Evolutionary conservation across 2,113 vertebrate species (phyloP), one percentile per base, ranked within the genome.

Genomic region (Plectropomus leopardus): DNA sequence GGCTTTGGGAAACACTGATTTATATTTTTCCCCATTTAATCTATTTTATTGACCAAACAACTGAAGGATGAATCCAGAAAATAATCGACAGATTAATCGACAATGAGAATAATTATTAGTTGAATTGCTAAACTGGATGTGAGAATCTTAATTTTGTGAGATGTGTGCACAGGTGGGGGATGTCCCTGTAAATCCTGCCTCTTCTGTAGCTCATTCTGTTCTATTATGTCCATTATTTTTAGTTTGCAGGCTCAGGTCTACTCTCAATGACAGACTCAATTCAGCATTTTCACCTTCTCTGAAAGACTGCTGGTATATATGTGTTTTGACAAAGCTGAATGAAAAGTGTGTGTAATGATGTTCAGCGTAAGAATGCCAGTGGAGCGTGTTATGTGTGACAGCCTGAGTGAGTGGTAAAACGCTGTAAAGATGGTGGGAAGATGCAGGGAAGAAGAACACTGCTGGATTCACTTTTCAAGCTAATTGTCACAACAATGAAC

Each of bases 301-400:
- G 26, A 73, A 10, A 61, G 32, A 26, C 73, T 59, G 17, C 19
- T 13, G 45, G 16, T 24, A 5, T 8, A 5, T 8, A 24, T 8
- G 4, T 58, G 24, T 59, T 19, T 69, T 67, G 42, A n/a, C 28
- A 63, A 76, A 57, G n/a, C 24, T 55, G 9, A 69, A 48, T 24
- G 26, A 70, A 44, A 50, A 50, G 28, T 61, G 45, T 61, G 68
- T 72, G 67, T 47, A 30, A 72, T 55, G 58, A 64, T 26, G 40
- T 50, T 36, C 42, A 26, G 73, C 10, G 11, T 34, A 15, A 34
- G 45, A 16, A 15, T 9, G 61, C 24, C 24, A 59, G 1, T 15
- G 15, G 60, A 58, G 50, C 7, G 5, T 10, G 6, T 3, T 17
- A 1, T 23, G 75, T 60, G 14, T 45, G 53, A 58, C 74, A 45